phyloP scores from a whole-genome alignment of 2,797 vertebrate genomes.

The Anableps anableps region DNA sequence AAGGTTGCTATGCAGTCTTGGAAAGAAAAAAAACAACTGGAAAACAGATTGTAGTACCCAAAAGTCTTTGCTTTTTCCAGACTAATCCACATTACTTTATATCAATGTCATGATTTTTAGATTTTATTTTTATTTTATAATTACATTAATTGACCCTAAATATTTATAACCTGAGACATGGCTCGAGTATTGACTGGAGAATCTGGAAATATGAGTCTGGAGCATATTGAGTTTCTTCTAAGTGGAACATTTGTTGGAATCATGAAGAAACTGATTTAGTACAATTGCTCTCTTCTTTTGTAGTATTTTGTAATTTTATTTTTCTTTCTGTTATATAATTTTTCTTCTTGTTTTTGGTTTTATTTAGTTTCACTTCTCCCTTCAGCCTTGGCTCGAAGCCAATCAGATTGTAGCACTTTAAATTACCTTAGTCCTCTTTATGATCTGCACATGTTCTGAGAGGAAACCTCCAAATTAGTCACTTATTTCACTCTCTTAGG shows the following conservation, averaged over 20 bases:
- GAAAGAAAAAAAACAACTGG: no score
- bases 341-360: not conserved
- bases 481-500: not conserved
- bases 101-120: not conserved
- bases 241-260: no score
- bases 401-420: not conserved
- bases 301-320: not conserved
- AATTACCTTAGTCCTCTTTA: not conserved
- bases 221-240: no score
- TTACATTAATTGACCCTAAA: not conserved
- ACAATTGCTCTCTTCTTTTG: no score
- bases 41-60: not conserved
- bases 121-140: not conserved
- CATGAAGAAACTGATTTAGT: no score
- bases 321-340: not conserved
- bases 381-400: not conserved
- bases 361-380: not conserved
- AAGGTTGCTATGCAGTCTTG: no score
- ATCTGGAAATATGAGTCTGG: no score
- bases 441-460: not conserved
- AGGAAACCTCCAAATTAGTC: not conserved
- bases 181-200: no score
- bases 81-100: not conserved
- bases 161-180: no score
- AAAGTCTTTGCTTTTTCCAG: not conserved